Evolutionary conservation across 2,888 invertebrate species (phyloP).

Genomic region (Hyles lineata): DNA sequence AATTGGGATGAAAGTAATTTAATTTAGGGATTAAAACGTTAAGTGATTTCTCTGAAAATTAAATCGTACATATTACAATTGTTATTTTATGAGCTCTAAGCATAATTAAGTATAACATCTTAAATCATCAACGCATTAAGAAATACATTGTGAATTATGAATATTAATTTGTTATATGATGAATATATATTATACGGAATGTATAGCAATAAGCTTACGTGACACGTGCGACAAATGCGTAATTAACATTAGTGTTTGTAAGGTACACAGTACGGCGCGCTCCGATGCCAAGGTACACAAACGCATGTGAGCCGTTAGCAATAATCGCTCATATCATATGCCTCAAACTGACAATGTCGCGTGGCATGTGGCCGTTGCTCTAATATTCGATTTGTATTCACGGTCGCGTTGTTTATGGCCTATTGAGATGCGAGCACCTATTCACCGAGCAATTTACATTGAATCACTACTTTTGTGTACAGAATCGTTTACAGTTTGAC

Average conservation of each 20-base stretch:
- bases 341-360: slow-evolving; percentile 67
- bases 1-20: too few relatives aligned
- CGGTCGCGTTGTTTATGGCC: slow-evolving; percentile 79
- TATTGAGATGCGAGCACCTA: slow-evolving; percentile 77
- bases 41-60: too few relatives aligned
- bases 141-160: not conserved
- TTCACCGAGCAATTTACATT: slow-evolving; percentile 75
- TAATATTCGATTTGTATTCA: slow-evolving; percentile 84
- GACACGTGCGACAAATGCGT: slow-evolving; percentile 42
- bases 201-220: slow-evolving; percentile 26
- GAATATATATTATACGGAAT: slow-evolving; percentile 14
- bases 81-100: too few relatives aligned
- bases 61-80: too few relatives aligned
- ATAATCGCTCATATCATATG: slow-evolving; percentile 61
- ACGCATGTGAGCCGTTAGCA: slow-evolving; percentile 55
- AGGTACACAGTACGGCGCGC: slow-evolving; percentile 39
- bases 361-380: slow-evolving; percentile 63
- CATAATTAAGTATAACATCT: not conserved
- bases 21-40: too few relatives aligned
- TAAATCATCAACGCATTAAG: not conserved
- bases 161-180: not conserved
- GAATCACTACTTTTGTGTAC: slow-evolving; percentile 73
- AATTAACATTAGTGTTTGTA: slow-evolving; percentile 50
- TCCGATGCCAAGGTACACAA: slow-evolving; percentile 56
- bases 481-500: slow-evolving; percentile 48